Evolutionary conservation across 2,888 invertebrate genomes (phyloP).

Genomic region (Lasioglossum lativentre): DNA sequence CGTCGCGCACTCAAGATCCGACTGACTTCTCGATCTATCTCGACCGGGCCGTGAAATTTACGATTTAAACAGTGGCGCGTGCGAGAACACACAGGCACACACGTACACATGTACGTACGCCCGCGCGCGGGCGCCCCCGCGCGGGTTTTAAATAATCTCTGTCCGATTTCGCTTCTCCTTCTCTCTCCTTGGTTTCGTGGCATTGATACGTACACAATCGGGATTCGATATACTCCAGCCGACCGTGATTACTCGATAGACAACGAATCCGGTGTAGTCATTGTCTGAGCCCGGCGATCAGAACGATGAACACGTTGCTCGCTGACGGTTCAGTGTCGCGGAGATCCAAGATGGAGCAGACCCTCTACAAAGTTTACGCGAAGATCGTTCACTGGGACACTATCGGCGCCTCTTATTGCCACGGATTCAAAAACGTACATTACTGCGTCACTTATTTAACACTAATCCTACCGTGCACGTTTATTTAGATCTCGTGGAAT

Average conservation of each 20-base stretch:
- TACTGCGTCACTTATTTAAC: too few relatives aligned
- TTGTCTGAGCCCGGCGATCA: background rate
- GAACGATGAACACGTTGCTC: background rate
- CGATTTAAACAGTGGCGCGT: slow-evolving; percentile 18
- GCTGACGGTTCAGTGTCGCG: background rate
- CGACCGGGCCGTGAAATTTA: background rate
- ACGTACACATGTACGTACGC: background rate
- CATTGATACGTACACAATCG: slow-evolving; percentile 5
- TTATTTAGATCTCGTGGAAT: too few relatives aligned
- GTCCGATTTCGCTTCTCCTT: slow-evolving; percentile 19
- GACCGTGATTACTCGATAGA: background rate
- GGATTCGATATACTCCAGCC: background rate
- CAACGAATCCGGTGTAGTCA: background rate
- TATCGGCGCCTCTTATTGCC: background rate
- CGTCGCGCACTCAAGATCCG: slow-evolving; percentile 12
- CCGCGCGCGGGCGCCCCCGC: background rate
- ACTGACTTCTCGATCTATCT: background rate
- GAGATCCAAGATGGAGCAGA: slow-evolving; percentile 12
- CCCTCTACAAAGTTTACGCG: slow-evolving; percentile 12
- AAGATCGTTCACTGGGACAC: slow-evolving; percentile 20
- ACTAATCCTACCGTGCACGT: too few relatives aligned
- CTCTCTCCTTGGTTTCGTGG: slow-evolving; percentile 29
- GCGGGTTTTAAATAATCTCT: slow-evolving; percentile 45
- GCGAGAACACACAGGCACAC: background rate
- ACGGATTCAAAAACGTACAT: background rate